Evolutionary conservation across 2,888 invertebrate species (phyloP), one percentile per base, ranked within the genome.

Genomic region (Drosophila mayaguana): DNA sequence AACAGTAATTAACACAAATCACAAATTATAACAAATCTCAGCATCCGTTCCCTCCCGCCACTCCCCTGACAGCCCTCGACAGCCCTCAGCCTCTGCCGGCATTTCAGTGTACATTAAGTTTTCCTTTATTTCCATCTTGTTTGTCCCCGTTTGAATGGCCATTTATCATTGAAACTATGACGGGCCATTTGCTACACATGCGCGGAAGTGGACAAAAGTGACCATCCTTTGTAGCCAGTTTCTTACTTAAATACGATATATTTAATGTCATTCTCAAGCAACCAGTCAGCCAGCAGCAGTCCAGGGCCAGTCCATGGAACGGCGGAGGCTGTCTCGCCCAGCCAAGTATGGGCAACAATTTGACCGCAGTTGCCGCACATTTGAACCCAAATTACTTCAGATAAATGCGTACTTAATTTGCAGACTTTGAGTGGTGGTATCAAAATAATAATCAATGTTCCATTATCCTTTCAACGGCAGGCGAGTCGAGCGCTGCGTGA

Each of bases 361-460:
- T 84, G 84, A 84, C 84, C 84, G 87, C 84, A 84, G 84, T 84
- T 87, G 87, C 87, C 87, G 84, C 84, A 87, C 82, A 87, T 84
- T 84, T 84, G 84, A 84, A 84, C 84, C 84, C 84, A 85, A 85
- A 85, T 85, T 87, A 85, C 84, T 87, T 84, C 65, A 85, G 87
- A 85, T 87, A 85, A 87, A 85, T 85, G 84, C 82, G 80, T 87
- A 85, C 84, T 85, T 87, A 87, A 85, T 87, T 85, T 85, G 87
- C 83, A 84, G 84, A 87, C 87, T 87, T 85, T 85, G 84, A 87
- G 87, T 85, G 84, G 84, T 78, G 85, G 84, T 85, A 87, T 85
- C 84, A 85, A 85, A 87, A 85, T 84, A 84, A 84, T 84, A 84
- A 84, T 84, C 87, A 84, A 84, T 87, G 82, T 81, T 74, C 76